Percentiles rank a stretch among this genome's conserved stretches.
phyloP scores from a whole-genome alignment of 2,113 vertebrate genomes.

The Erythrolamprus reginae region DNA sequence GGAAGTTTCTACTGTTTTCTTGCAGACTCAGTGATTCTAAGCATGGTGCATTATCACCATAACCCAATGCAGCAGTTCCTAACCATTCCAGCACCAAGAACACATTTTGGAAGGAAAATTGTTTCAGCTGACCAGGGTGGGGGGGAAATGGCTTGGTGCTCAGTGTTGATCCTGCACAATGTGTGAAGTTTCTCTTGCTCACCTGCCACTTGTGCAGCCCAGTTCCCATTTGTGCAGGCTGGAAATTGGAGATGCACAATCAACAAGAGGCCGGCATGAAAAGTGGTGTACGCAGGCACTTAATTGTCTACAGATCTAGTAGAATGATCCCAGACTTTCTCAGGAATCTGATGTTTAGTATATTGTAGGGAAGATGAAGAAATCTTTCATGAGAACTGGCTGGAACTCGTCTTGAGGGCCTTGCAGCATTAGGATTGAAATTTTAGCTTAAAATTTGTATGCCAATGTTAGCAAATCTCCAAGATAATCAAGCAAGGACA shows the following conservation, averaged over 20 bases:
- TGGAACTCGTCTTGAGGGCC: background rate
- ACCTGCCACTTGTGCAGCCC: too few species aligned
- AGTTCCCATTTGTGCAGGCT: background rate
- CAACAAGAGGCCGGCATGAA: background rate
- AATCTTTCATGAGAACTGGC: background rate
- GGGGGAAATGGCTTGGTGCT: too few species aligned
- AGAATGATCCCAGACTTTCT: background rate
- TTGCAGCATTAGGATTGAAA: background rate
- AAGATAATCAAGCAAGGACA: background rate
- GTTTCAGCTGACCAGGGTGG: too few species aligned
- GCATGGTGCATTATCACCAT: background rate
- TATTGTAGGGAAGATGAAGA: background rate
- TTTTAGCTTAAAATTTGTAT: background rate
- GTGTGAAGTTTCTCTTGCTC: background rate
- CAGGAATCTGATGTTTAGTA: background rate
- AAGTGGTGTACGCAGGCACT: background rate
- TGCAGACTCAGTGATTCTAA: background rate
- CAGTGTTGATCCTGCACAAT: background rate
- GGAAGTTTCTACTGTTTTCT: background rate
- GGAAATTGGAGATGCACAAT: background rate
- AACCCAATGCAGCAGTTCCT: too few species aligned
- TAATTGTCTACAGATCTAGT: background rate
- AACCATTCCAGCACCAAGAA: too few species aligned
- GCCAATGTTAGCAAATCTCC: background rate
- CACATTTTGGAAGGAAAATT: too few species aligned